Base-by-base conservation (phyloP, 2,113 vertebrate species). In the Sterrhoptilus dennistouni region DNA sequence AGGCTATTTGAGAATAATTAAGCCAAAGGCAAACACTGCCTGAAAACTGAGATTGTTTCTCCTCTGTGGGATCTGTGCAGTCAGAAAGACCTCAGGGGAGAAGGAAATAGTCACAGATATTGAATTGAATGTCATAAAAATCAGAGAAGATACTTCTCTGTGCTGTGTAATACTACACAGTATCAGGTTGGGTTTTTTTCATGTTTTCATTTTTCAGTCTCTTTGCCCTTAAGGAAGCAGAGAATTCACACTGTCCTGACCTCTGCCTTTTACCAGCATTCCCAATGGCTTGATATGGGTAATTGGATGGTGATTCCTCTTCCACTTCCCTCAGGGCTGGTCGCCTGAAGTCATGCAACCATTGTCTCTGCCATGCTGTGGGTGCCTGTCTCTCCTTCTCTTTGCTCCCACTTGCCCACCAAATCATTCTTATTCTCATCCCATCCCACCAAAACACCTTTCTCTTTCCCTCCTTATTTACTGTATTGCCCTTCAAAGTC, bases 41-140 rank as follows among this genome's bases (percentile, higher is more conserved):
- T 90, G 95, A 93, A 94, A 95, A 80, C 28, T 63, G 86, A 94
- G 85, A 81, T 52, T 27, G 12, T 53, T 83, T 75, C 52, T 90
- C 22, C 36, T 36, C 33, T 38, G 38, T 40, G 75, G 20, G 68
- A 90, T 71, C 45, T 70, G 9, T 63, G 47, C 29, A 65, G 31
- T 25, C 70, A 56, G 36, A 65, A 68, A 61, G 59, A 83, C 42
- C 85, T 74, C 54, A 70, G 49, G 61, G 87, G 79, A 88, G 31
- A 65, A 49, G 6, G n/a, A 82, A 94, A 80, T 49, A 92, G 64
- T 66, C 63, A 74, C 59, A 81, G 76, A 90, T 23, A 95, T 31
- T 60, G 60, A 94, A 93, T 90, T 83, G 83, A 91, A 77, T 25
- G 14, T 12, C 12, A 11, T 80, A 54, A 88, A 92, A 56, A 45